Percentiles rank a stretch among this genome's conserved stretches.
phyloP scores from a whole-genome alignment of 2,113 vertebrate genomes.

The Apaloderma vittatum region DNA sequence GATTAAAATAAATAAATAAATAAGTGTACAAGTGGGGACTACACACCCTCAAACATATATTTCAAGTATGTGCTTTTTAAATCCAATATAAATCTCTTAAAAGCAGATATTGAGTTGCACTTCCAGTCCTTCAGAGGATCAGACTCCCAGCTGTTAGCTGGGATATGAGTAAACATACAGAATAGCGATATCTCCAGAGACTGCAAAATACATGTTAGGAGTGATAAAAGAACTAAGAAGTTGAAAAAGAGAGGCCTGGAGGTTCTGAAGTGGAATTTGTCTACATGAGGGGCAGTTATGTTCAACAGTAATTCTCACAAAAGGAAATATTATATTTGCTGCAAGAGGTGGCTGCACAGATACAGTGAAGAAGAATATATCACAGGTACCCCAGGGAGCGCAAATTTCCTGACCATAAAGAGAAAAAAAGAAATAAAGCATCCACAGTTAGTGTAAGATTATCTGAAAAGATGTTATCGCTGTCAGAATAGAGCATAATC shows the following conservation, averaged over 20 bases:
- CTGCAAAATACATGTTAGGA: background rate
- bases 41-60: background rate
- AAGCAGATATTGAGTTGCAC: background rate
- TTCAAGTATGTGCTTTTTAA: background rate
- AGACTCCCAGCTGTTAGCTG: background rate
- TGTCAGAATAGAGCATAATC: background rate
- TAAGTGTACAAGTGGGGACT: background rate
- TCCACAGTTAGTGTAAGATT: background rate
- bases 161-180: background rate
- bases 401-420: background rate
- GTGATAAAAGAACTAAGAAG: background rate
- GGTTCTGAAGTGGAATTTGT: background rate
- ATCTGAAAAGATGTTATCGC: background rate
- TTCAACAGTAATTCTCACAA: background rate
- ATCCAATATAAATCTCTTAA: constrained; percentile 13
- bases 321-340: background rate
- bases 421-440: background rate
- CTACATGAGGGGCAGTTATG: background rate
- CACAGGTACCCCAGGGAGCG: background rate
- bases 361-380: background rate
- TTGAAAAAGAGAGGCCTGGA: background rate
- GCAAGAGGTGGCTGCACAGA: background rate
- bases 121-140: background rate
- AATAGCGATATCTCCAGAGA: background rate
- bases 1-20: constrained; percentile 41